Base-by-base conservation (phyloP, 53 echinoderm and acorn worm genomes). In the Paracentrotus lividus region DNA sequence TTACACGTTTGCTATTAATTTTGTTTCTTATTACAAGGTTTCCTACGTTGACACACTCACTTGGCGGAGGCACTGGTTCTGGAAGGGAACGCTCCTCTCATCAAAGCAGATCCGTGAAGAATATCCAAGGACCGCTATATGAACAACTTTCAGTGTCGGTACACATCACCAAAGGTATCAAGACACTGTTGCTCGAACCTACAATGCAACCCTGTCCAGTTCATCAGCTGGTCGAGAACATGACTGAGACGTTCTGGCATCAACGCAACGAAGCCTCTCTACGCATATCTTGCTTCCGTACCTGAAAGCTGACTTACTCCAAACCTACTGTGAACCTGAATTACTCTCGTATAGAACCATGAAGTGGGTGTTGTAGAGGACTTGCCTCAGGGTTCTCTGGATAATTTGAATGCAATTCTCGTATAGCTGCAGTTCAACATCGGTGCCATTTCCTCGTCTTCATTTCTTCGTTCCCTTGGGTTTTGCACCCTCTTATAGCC, bases 381-480 rank as follows among this genome's bases (percentile, higher is more conserved):
- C 98, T 65, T 98, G 98, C 84, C 86, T 94, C 44, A 92, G 98
- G 59, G 97, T 98, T 94, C 98, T n/a, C 98, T 31, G 98, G 98
- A 78, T 96, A 98, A 45, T n/a, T 91, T 98, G 43, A 98, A 98
- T 90, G 98, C 98, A 8, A 97, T 97, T 96, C 97, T 98, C 42
- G 93, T 97, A 15, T 97, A 98, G 77, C 90, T 98, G 23, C 96
- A 97, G 38, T 97, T 98, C 93, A 98, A 98, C 93, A 98, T 98
- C n/a, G 98, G 98, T 98, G 3, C 98, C 98, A 18, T 98, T 98
- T 95, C 98, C 98, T 10, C 98, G 98, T 95, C 97, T 98, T 65
- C 98, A 98, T 75, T 98, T 98, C 95, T 98, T 98, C 95, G 96
- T 98, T 94, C 98, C 98, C 42, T n/a, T n/a, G n/a, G 98, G 98